Evolutionary conservation across 2,113 vertebrate genomes (phyloP).

Genomic region (Alosa alosa): DNA sequence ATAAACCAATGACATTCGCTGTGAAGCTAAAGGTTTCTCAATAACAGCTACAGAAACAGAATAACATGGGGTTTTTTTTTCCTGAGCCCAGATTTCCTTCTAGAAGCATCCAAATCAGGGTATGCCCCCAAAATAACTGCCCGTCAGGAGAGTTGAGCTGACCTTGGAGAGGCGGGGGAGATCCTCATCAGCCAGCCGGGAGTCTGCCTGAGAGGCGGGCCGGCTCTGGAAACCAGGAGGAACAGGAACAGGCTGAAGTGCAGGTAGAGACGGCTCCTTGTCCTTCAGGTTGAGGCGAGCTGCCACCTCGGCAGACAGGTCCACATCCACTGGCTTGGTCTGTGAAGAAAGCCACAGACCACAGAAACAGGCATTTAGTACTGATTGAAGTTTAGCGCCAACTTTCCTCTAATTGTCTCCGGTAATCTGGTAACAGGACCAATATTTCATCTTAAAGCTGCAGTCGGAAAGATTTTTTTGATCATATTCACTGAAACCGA

Average conservation of each 20-base stretch:
- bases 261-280: slow-evolving; percentile 51
- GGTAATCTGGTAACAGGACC: no score
- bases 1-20: no score
- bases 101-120: neutral
- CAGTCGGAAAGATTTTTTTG: no score
- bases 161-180: slow-evolving; percentile 75
- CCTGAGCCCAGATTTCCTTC: neutral
- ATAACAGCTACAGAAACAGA: neutral
- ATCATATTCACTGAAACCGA: no score
- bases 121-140: neutral
- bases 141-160: neutral
- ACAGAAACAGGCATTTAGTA: neutral
- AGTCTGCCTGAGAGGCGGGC: slow-evolving; percentile 53
- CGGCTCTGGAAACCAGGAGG: slow-evolving; percentile 49
- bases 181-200: slow-evolving; percentile 65
- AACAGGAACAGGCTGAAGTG: no score
- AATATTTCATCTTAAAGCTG: no score
- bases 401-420: no score
- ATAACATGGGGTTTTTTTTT: neutral
- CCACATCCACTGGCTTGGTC: slow-evolving; percentile 69
- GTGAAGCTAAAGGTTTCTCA: neutral
- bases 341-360: slow-evolving; percentile 42
- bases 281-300: slow-evolving; percentile 78
- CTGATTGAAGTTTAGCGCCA: no score
- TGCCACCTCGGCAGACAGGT: slow-evolving; percentile 83